phyloP scores from a whole-genome alignment of 1,140 invertebrate species.

The Globodera rostochiensis region DNA sequence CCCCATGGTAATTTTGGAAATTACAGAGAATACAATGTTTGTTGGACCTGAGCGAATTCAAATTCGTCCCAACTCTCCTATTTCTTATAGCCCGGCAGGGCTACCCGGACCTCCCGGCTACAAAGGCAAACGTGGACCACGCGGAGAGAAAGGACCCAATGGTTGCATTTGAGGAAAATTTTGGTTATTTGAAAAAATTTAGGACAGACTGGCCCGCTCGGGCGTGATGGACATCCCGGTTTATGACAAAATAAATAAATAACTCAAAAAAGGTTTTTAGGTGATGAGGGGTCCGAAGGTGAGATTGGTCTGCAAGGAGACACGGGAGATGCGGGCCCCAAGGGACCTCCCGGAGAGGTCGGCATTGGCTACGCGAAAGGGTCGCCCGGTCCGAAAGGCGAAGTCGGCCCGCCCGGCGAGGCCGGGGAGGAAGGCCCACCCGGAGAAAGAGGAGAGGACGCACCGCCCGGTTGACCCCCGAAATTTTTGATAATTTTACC shows the following conservation, averaged over 20 bases:
- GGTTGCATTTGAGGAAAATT: conserved; percentile 3
- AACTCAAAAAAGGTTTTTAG: not conserved
- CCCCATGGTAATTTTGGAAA: not conserved
- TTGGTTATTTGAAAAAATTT: not conserved
- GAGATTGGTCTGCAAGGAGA: conserved; percentile 30
- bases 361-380: conserved; percentile 43
- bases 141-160: conserved; percentile 37
- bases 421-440: conserved; percentile 42
- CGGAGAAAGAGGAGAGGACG: conserved; percentile 49
- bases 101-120: conserved; percentile 33
- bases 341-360: not conserved
- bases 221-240: conserved; percentile 28
- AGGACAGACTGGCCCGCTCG: conserved; percentile 23
- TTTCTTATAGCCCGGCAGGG: conserved; percentile 26
- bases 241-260: too few relatives aligned
- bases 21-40: too few relatives aligned
- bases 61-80: too few relatives aligned
- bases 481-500: conserved; percentile 21
- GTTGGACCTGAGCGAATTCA: too few relatives aligned
- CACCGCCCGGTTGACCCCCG: conserved; percentile 26
- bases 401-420: conserved; percentile 21
- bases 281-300: conserved; percentile 33
- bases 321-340: conserved; percentile 14
- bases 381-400: conserved; percentile 45
- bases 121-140: conserved; percentile 35